phyloP scores from a whole-genome alignment of 2,797 vertebrate species.

The Bovichtus diacanthus region DNA sequence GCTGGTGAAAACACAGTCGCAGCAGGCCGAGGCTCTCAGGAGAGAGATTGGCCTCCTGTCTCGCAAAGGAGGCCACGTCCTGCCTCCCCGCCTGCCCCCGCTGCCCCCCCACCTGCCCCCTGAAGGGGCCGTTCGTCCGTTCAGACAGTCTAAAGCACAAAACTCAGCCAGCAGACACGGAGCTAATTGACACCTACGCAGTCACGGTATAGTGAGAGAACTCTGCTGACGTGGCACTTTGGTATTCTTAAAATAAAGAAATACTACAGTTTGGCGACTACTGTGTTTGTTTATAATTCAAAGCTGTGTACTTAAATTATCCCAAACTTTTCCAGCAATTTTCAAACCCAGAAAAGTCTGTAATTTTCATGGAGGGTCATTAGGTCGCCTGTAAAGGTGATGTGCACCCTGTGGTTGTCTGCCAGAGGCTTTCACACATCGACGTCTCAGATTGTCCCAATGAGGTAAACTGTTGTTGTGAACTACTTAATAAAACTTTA shows the following conservation, averaged over 20 bases:
- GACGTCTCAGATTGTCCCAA: too few relatives aligned
- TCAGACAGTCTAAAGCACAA: neutral
- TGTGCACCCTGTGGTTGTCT: too few relatives aligned
- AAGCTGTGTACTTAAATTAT: too few relatives aligned
- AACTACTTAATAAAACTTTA: too few relatives aligned
- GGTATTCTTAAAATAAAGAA: neutral
- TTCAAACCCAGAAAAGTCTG: too few relatives aligned
- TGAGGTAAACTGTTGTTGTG: too few relatives aligned
- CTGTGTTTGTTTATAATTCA: neutral
- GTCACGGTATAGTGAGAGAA: neutral
- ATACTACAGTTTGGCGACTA: neutral
- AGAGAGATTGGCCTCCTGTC: constrained; percentile 83
- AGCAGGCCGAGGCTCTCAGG: constrained; percentile 73
- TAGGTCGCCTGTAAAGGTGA: too few relatives aligned
- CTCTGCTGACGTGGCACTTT: neutral
- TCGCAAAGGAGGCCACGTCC: constrained; percentile 80
- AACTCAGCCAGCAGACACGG: neutral
- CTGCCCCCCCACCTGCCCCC: constrained; percentile 20
- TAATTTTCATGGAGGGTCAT: too few relatives aligned
- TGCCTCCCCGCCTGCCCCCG: constrained; percentile 64
- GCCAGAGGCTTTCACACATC: too few relatives aligned
- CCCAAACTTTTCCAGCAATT: too few relatives aligned
- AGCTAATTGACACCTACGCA: neutral
- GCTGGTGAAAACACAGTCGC: constrained; percentile 70
- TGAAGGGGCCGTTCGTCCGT: too few relatives aligned